Conservation (phyloP, 2,113 vertebrate genomes). For the Lamprologus callipterus region DNA sequence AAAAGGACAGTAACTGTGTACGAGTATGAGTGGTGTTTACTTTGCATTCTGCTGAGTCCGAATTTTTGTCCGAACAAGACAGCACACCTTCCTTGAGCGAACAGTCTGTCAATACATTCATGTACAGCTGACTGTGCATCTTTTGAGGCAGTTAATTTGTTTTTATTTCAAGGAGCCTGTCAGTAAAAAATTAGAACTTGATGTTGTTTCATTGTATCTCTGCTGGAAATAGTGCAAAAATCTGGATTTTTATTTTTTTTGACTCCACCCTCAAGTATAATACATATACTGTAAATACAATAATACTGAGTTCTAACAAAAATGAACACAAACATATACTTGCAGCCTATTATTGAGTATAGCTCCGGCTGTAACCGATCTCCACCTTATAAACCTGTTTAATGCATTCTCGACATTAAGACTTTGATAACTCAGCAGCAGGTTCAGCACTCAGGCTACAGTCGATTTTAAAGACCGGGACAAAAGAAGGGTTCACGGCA, state of each 20-base stretch:
- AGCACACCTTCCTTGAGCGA: not conserved
- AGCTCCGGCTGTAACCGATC: not conserved
- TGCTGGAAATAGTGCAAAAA: not conserved
- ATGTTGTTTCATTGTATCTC: not conserved
- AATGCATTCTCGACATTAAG: not conserved
- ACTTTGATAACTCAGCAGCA: not conserved
- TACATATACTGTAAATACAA: not conserved
- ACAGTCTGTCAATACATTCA: not conserved
- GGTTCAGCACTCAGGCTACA: not conserved
- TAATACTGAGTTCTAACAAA: not conserved
- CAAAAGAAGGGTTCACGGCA: constrained; percentile 6
- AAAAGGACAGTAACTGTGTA: not conserved
- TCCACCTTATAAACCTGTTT: not conserved
- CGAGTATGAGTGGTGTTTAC: not conserved
- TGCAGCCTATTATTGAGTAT: not conserved
- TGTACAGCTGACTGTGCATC: constrained; percentile 10
- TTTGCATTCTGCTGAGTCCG: constrained; percentile 38
- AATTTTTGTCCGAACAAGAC: not conserved
- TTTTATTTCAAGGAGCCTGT: constrained; percentile 21
- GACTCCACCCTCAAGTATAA: not conserved
- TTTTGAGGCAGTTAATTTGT: constrained; percentile 10
- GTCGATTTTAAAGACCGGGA: not conserved
- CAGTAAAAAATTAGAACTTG: not conserved
- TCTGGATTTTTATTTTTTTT: fast-evolving
- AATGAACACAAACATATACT: not conserved